phyloP scores from a whole-genome alignment of 37 sponge, comb jelly and placozoan species.

The Tethya wilhelma region DNA sequence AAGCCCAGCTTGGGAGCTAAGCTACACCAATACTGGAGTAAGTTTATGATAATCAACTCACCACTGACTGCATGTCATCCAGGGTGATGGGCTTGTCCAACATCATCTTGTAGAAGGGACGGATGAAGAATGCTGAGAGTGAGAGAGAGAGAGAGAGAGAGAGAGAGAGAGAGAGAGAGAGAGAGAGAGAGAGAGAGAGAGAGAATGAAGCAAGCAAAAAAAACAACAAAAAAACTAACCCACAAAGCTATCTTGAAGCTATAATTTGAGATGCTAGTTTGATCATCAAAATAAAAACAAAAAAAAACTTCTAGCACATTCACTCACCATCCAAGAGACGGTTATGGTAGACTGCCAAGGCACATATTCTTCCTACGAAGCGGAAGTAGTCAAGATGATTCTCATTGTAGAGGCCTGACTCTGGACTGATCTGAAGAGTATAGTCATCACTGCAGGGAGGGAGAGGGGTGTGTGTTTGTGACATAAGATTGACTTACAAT shows the following conservation, averaged over 20 bases:
- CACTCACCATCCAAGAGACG: constrained; percentile 94
- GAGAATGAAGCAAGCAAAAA: no score
- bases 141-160: neutral
- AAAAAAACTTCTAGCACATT: neutral
- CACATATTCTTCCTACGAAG: constrained; percentile 95
- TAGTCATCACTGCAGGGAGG: constrained; percentile 91
- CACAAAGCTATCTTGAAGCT: no score
- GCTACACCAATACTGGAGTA: no score
- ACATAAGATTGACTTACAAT: no score
- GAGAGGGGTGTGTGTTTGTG: constrained; percentile 3
- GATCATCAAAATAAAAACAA: no score
- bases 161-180: neutral
- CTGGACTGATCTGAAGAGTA: constrained; percentile 98
- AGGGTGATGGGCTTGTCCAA: constrained; percentile 79
- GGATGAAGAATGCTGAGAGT: constrained; percentile 92
- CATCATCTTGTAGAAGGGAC: constrained; percentile 99
- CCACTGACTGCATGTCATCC: constrained; percentile 96
- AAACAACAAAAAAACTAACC: no score
- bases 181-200: no score
- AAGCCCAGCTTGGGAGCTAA: no score
- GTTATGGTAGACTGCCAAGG: constrained; percentile 97
- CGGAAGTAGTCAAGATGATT: constrained; percentile 90
- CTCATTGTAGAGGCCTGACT: constrained; percentile 92
- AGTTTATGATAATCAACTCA: constrained; percentile 33
- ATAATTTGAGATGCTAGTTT: no score